Evolutionary conservation across 2,113 vertebrate genomes (phyloP).

Genomic region (Mustelus asterias): DNA sequence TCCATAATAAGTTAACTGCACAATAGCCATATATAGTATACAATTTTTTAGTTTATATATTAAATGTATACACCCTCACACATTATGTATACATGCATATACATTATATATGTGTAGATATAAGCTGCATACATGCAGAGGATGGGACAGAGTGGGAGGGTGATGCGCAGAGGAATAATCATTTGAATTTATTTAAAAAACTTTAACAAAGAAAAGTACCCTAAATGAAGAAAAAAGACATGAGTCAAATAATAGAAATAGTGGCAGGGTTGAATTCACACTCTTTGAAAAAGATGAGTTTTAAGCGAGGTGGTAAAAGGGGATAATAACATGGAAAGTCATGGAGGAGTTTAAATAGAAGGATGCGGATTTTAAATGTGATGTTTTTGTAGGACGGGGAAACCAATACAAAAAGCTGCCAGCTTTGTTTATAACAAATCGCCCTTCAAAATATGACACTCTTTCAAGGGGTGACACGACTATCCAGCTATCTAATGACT

Average conservation of each 20-base stretch:
- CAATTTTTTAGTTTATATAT: neutral
- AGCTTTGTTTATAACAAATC: neutral
- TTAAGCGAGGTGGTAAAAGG: neutral
- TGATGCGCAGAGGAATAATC: neutral
- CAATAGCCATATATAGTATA: neutral
- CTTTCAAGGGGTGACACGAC: neutral
- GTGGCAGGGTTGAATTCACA: neutral
- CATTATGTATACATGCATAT: neutral
- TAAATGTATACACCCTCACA: too few species aligned
- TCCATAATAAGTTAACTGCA: neutral
- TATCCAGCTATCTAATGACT: neutral
- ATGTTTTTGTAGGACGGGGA: neutral
- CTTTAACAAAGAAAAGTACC: neutral
- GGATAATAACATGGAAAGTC: neutral
- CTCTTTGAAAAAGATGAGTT: neutral
- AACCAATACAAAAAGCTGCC: neutral
- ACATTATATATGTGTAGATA: neutral
- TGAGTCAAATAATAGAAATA: neutral
- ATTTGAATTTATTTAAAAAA: neutral
- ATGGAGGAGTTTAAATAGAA: neutral
- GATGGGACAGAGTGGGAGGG: neutral
- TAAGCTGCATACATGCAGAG: neutral
- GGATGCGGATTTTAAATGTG: neutral
- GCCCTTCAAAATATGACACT: neutral
- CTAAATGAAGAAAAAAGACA: neutral